Base-by-base conservation (phyloP, 2,888 invertebrate genomes). In the Drosophila mimica region DNA sequence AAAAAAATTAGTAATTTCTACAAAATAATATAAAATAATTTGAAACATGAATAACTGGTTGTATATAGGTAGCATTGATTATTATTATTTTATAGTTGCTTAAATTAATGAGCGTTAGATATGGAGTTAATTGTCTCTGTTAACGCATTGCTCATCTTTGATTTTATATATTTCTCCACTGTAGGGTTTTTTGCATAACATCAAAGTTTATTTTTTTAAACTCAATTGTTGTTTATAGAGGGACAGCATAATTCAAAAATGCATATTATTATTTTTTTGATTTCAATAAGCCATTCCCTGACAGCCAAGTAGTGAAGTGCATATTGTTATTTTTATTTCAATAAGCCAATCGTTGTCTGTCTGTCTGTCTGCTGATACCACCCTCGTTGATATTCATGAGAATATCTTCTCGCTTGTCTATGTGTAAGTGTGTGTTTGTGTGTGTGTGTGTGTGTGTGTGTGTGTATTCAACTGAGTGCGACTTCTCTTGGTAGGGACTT, bases 401-500 rank as follows among this genome's bases (percentile, higher is more conserved):
- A 49, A 69, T 46, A 43, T 52, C 20, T 60, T 30, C 17, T 31
- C 30, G 40, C 46, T 11, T 17, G 49, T 61, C 20, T 54, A 46
- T 30, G 40, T 66, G 48, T 49, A 31, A 25, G 60, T 46, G 38
- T 17, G n/a, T 59, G 20, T 57, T 36, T 63, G 43, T 17, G n/a
- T 59, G 20, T 57, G 40, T 63, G 52, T 59, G n/a, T 51, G 40
- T 38, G 40, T 66, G 48, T 64, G 28, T 28, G 57, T 49, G 64
- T 25, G 61, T 61, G 59, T 63, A 25, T 71, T 53, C 53, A 69
- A 62, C 52, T 62, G 68, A 65, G 70, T 79, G 76, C 64, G 74
- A 79, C 77, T 79, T 74, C 76, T 79, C 63, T 57, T 67, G 56
- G 67, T 59, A 69, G 82, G 66, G 73, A 58, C 76, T 83, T 81